phyloP scores from a whole-genome alignment of 2,888 invertebrate species.

The Candidula unifasciata region DNA sequence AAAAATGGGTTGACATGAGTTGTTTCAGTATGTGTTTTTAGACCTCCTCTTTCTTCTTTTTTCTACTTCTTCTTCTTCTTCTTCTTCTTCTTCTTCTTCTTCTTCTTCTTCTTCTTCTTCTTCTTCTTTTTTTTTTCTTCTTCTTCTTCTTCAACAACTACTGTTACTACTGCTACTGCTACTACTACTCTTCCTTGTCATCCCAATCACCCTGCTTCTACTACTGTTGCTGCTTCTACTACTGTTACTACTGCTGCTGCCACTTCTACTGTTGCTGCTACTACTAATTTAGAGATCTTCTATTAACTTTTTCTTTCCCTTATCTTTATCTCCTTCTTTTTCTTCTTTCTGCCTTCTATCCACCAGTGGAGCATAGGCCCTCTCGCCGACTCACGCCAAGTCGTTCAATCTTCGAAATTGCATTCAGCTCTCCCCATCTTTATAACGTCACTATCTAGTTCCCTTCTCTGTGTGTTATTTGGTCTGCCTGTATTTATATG shows the following conservation, averaged over 20 bases:
- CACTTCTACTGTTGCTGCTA: background rate
- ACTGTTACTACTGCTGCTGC: background rate
- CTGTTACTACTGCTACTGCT: background rate
- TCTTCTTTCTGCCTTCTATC: slow-evolving; percentile 2
- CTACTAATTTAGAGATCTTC: background rate
- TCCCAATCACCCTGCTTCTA: background rate
- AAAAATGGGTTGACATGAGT: no score
- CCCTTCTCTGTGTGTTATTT: no score
- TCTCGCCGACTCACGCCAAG: background rate
- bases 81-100: background rate
- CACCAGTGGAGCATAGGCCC: no score
- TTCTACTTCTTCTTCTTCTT: background rate
- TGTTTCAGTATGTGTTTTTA: background rate
- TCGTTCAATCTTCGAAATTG: no score
- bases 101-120: slow-evolving; percentile 15
- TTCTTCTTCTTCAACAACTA: no score
- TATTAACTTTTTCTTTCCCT: background rate
- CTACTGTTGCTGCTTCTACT: no score
- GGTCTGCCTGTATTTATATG: no score
- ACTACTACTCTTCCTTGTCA: background rate
- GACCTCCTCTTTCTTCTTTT: background rate
- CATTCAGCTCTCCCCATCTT: no score
- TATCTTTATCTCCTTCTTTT: background rate
- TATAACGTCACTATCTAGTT: no score
- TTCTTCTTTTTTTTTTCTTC: background rate